Conservation (phyloP, 2,888 invertebrate species). For the Thymelicus lineola region DNA sequence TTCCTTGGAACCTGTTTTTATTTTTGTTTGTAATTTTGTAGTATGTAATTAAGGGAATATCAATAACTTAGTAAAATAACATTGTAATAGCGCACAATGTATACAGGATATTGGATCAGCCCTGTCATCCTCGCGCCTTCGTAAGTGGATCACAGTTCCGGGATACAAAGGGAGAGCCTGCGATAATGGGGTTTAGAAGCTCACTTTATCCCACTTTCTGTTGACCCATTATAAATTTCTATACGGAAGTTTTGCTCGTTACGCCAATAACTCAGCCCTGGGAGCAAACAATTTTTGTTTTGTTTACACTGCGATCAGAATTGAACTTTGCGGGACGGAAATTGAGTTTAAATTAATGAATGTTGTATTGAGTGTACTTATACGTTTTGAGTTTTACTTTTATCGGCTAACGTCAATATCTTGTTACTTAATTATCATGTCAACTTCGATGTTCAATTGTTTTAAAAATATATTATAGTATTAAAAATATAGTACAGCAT, state of each 20-base stretch:
- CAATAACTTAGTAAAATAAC: not conserved
- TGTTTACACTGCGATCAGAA: not conserved
- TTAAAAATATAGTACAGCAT: too few species aligned
- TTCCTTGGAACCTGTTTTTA: too few species aligned
- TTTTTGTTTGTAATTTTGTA: too few species aligned
- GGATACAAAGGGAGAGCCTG: slow-evolving; percentile 57
- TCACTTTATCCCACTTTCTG: slow-evolving; percentile 56
- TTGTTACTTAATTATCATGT: too few species aligned
- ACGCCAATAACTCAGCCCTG: slow-evolving; percentile 8
- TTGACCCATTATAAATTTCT: slow-evolving; percentile 55
- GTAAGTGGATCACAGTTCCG: slow-evolving; percentile 56
- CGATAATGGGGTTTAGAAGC: slow-evolving; percentile 54
- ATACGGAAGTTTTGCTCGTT: slow-evolving; percentile 24
- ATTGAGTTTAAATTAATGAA: too few species aligned
- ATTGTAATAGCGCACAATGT: not conserved
- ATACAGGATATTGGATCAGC: slow-evolving; percentile 13
- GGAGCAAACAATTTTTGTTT: slow-evolving; percentile 7
- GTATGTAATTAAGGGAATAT: not conserved
- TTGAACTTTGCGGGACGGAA: too few species aligned
- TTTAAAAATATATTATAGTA: too few species aligned
- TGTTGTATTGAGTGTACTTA: too few species aligned
- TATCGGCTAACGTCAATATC: too few species aligned
- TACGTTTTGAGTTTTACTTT: too few species aligned
- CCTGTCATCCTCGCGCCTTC: slow-evolving; percentile 30
- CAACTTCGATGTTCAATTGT: too few species aligned